Evolutionary conservation across 2,888 invertebrate genomes (phyloP).

Genomic region (Bimastos eiseni): DNA sequence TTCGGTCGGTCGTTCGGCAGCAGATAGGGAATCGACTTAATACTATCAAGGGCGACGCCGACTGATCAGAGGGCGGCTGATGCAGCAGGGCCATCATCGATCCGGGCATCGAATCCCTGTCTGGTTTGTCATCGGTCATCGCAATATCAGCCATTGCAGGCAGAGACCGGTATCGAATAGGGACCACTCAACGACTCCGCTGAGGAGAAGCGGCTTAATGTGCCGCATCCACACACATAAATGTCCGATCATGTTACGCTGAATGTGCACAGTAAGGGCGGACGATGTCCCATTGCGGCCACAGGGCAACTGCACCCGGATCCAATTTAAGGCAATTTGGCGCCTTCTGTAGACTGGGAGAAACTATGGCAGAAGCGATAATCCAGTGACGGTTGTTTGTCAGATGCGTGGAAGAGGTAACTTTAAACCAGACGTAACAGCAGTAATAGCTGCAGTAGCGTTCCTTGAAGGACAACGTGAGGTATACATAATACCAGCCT

Average conservation of each 20-base stretch:
- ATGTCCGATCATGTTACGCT: background rate
- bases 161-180: constrained; percentile 2
- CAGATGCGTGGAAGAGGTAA: too few relatives aligned
- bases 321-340: background rate
- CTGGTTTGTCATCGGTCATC: background rate
- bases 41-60: background rate
- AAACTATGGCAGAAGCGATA: background rate
- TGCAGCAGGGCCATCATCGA: background rate
- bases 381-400: background rate
- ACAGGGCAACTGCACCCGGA: background rate
- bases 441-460: too few relatives aligned
- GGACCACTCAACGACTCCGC: background rate
- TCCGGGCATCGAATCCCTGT: background rate
- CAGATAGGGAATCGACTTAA: constrained; percentile 6
- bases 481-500: too few relatives aligned
- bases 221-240: background rate
- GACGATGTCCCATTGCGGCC: background rate
- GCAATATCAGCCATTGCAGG: constrained; percentile 6
- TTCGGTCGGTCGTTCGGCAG: background rate
- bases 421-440: too few relatives aligned
- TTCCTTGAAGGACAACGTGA: too few relatives aligned
- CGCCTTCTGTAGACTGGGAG: background rate
- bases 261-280: background rate
- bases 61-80: background rate
- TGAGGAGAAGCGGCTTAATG: background rate